These are phyloP conservation scores for Brachionichthys hirsutus DNA, from an alignment of 2,113 vertebrate species.

Conservation along the genomic window DNA sequence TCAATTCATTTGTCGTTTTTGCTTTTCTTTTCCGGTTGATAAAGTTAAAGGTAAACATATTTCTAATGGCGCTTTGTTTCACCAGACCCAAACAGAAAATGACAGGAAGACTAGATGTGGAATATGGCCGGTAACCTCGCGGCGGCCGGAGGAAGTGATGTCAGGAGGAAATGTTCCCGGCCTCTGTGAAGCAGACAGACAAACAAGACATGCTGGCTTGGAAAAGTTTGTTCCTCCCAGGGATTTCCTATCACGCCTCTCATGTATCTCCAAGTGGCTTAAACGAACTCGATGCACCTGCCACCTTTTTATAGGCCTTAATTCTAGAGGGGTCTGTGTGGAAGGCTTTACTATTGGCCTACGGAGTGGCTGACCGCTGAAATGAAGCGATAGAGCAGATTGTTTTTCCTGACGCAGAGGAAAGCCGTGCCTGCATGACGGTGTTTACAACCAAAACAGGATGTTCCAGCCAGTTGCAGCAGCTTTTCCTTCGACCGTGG, in stretches of 20 bases:
- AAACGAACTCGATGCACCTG: slow-evolving; percentile 37
- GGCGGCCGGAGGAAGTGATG: slow-evolving; percentile 56
- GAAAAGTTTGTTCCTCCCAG: slow-evolving; percentile 37
- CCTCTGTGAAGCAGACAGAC: slow-evolving; percentile 36
- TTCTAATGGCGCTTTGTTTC: slow-evolving; percentile 9
- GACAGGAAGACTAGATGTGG: slow-evolving; percentile 56
- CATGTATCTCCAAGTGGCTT: slow-evolving; percentile 53
- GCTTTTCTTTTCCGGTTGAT: slow-evolving; percentile 9
- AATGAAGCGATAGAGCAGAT: slow-evolving; percentile 39
- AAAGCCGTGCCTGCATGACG: slow-evolving; percentile 35
- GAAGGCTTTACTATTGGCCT: slow-evolving; percentile 23
- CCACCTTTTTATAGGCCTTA: slow-evolving; percentile 5
- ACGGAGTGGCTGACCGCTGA: slow-evolving; percentile 25
- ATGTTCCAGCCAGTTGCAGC: slow-evolving; percentile 49
- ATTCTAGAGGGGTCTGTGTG: slow-evolving; percentile 1
- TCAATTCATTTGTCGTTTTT: neutral
- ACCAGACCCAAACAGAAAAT: slow-evolving; percentile 37
- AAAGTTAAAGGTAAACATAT: slow-evolving; percentile 23
- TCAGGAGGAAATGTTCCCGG: slow-evolving; percentile 47
- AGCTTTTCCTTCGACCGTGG: slow-evolving; percentile 54
- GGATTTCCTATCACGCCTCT: slow-evolving; percentile 60
- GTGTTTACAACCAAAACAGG: slow-evolving; percentile 74
- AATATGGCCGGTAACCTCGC: slow-evolving; percentile 49
- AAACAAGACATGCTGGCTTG: slow-evolving; percentile 28
- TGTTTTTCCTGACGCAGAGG: slow-evolving; percentile 51